These are phyloP conservation scores for Malurus splendens DNA, from an alignment of 2,797 vertebrate genomes.

Conservation along the genomic window DNA sequence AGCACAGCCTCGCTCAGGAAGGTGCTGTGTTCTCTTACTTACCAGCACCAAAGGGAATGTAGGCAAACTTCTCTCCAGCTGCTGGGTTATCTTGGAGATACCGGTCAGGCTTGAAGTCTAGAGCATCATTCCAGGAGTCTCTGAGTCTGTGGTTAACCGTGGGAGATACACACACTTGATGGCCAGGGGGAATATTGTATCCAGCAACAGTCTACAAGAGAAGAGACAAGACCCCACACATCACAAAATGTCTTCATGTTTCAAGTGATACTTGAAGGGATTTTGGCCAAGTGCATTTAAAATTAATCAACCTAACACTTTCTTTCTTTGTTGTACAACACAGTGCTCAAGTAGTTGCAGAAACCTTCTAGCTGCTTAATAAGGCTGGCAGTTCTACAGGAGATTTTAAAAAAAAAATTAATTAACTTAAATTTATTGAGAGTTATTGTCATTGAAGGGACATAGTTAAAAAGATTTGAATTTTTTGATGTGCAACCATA, in stretches of 20 bases:
- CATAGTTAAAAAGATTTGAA: not conserved
- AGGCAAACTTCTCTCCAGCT: slow-evolving; percentile 89
- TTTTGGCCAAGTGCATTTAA: not conserved
- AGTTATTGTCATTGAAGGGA: not conserved
- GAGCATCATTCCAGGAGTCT: slow-evolving; percentile 83
- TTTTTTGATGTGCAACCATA: not conserved
- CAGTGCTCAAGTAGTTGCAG: not conserved
- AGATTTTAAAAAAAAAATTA: too few relatives aligned
- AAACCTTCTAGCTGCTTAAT: not conserved
- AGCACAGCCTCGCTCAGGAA: too few relatives aligned
- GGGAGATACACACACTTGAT: slow-evolving; percentile 96
- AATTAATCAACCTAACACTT: not conserved
- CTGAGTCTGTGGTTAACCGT: slow-evolving; percentile 94
- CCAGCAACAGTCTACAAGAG: slow-evolving; percentile 80
- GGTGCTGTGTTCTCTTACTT: slow-evolving; percentile 1
- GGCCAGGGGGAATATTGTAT: slow-evolving; percentile 89
- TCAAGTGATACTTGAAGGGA: not conserved
- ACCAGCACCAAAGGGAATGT: slow-evolving; percentile 95
- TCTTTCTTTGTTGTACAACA: not conserved
- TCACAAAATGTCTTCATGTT: not conserved
- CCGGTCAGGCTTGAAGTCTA: slow-evolving; percentile 86
- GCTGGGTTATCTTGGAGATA: slow-evolving; percentile 87
- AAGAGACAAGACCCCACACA: not conserved
- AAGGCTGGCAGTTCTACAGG: not conserved
- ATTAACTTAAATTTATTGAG: not conserved